Conservation (phyloP, 2,113 vertebrate genomes). For the Dicerorhinus sumatrensis region DNA sequence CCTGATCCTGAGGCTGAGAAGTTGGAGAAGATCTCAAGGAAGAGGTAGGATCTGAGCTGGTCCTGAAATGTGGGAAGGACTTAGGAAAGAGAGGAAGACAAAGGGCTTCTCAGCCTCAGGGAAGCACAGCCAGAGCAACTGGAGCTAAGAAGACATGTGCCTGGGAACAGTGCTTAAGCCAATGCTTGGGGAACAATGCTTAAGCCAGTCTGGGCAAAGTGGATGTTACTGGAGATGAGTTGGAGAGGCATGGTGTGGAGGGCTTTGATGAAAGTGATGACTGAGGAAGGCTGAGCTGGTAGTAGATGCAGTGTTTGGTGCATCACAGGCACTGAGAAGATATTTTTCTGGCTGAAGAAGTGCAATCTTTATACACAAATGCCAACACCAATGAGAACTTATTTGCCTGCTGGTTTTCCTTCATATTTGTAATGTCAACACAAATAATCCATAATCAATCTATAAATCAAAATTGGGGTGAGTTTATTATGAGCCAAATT, state of each 20-base stretch:
- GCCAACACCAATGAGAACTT: not conserved
- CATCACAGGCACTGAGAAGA: not conserved
- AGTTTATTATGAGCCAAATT: too few relatives aligned
- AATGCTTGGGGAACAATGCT: not conserved
- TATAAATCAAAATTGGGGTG: too few relatives aligned
- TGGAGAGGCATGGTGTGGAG: not conserved
- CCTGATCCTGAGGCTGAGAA: not conserved
- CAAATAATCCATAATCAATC: too few relatives aligned
- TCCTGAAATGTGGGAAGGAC: not conserved
- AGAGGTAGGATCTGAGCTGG: not conserved
- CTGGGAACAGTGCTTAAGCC: not conserved
- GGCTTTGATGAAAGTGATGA: not conserved
- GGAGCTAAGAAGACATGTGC: not conserved
- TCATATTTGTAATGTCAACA: not conserved
- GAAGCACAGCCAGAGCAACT: not conserved
- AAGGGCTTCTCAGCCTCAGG: too few relatives aligned
- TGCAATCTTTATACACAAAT: not conserved
- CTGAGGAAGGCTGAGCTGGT: not conserved
- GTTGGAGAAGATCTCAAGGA: not conserved
- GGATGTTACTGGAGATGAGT: not conserved
- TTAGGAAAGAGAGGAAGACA: not conserved
- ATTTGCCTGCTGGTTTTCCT: not conserved
- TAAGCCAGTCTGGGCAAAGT: not conserved
- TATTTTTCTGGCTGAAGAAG: not conserved
- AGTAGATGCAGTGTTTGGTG: not conserved